A percentile compares a stretch with the other conserved stretches of the same genome.
Evolutionary conservation across 2,113 vertebrate genomes (phyloP).

Genomic region (Brachionichthys hirsutus): DNA sequence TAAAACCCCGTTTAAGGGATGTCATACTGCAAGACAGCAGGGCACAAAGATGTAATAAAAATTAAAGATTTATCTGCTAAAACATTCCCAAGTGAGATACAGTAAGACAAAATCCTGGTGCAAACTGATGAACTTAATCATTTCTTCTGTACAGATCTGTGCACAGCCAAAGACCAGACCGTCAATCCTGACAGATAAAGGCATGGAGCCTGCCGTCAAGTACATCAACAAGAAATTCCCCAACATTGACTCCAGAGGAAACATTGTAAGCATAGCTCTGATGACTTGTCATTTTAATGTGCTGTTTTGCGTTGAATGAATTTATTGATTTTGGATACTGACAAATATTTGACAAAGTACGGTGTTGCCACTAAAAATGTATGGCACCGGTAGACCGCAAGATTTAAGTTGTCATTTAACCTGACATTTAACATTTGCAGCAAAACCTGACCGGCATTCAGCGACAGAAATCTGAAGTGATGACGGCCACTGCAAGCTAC

Average conservation of each 20-base stretch:
- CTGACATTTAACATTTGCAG: slow-evolving; percentile 60
- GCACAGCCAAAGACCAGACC: slow-evolving; percentile 82
- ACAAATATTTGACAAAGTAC: too few relatives aligned
- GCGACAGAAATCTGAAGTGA: slow-evolving; percentile 84
- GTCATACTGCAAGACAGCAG: background rate
- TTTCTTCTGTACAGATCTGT: slow-evolving; percentile 76
- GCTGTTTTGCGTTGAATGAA: background rate
- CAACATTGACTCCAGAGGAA: slow-evolving; percentile 85
- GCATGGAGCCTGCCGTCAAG: slow-evolving; percentile 86
- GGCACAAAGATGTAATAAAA: too few relatives aligned
- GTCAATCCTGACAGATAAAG: slow-evolving; percentile 81
- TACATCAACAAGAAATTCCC: slow-evolving; percentile 94
- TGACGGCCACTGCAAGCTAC: slow-evolving; percentile 75
- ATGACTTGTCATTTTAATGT: background rate
- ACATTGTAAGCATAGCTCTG: slow-evolving; percentile 76
- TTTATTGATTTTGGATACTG: too few relatives aligned
- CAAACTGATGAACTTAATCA: background rate
- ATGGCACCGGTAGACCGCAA: too few relatives aligned
- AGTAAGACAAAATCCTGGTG: background rate
- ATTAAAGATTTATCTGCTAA: too few relatives aligned
- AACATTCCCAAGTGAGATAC: too few relatives aligned
- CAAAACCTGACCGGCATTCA: slow-evolving; percentile 85
- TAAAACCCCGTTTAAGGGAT: background rate
- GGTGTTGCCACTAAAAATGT: too few relatives aligned
- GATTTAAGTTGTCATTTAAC: too few relatives aligned